Percentiles rank a stretch among this genome's conserved stretches.
Evolutionary conservation across 2,797 vertebrate genomes (phyloP).

Genomic region (Falco peregrinus): DNA sequence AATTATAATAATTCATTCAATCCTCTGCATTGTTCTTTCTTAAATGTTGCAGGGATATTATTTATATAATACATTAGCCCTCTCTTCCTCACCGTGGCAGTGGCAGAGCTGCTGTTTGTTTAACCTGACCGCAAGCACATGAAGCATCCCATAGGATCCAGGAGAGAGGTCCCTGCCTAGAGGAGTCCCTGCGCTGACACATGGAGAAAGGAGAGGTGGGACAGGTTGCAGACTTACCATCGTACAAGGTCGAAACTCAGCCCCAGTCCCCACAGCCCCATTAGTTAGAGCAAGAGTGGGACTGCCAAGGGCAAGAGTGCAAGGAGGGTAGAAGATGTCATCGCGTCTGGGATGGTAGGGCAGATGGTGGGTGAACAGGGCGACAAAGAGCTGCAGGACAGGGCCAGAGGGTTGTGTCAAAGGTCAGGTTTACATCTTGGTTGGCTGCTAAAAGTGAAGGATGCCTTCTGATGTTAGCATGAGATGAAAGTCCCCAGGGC

Average conservation of each 20-base stretch:
- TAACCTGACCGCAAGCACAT: fast-evolving
- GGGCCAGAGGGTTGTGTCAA: background rate
- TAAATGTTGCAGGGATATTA: background rate
- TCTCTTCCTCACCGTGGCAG: background rate
- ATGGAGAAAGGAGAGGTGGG: background rate
- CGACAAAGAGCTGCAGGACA: background rate
- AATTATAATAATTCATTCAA: background rate
- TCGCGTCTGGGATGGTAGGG: no score
- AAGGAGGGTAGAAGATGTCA: background rate
- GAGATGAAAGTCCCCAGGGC: no score
- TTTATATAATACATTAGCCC: background rate
- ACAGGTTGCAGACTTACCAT: background rate
- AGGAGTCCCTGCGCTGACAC: fast-evolving
- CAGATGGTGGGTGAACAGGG: background rate
- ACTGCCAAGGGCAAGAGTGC: background rate
- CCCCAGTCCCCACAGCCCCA: background rate
- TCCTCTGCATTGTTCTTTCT: background rate
- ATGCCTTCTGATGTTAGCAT: background rate
- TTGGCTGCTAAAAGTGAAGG: background rate
- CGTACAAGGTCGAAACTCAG: background rate
- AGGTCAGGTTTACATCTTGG: background rate
- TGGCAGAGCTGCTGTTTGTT: background rate
- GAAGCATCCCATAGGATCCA: background rate
- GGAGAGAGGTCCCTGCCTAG: background rate
- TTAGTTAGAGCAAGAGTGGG: background rate